Conservation (phyloP, 2,113 vertebrate species). For the Pycnonotus jocosus region DNA sequence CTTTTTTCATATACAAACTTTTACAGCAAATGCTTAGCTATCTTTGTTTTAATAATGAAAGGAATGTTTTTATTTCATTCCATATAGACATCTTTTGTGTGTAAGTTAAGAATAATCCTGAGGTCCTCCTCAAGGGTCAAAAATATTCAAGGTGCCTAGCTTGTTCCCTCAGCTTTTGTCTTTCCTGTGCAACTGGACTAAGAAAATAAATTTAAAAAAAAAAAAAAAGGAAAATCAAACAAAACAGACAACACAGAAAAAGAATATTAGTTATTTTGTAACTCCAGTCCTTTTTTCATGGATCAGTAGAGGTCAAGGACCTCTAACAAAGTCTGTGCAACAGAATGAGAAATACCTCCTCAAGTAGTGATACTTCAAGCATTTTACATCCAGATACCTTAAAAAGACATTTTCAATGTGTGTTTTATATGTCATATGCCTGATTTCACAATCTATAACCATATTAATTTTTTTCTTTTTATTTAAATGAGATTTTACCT, state of each 20-base stretch:
- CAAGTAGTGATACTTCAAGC: background rate
- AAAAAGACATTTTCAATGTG: background rate
- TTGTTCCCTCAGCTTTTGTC: background rate
- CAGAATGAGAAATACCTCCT: background rate
- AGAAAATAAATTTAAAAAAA: background rate
- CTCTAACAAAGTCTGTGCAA: background rate
- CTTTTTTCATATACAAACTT: background rate
- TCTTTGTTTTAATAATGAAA: background rate
- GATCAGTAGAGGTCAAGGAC: background rate
- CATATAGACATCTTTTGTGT: background rate
- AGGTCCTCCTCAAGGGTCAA: background rate
- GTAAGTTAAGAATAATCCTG: background rate
- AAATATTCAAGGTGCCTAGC: background rate
- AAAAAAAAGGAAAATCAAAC: background rate
- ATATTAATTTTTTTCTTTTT: background rate
- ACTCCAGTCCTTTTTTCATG: background rate
- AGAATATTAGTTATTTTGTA: background rate
- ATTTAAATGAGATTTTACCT: background rate
- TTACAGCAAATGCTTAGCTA: background rate
- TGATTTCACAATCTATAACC: background rate
- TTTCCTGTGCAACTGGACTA: background rate
- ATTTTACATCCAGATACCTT: background rate
- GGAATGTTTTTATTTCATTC: background rate
- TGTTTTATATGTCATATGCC: background rate
- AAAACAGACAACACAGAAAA: background rate